A percentile compares a stretch with the other conserved stretches of the same genome.
Conservation (phyloP, 2,113 vertebrate genomes). For the Gorsachius goisagi region DNA sequence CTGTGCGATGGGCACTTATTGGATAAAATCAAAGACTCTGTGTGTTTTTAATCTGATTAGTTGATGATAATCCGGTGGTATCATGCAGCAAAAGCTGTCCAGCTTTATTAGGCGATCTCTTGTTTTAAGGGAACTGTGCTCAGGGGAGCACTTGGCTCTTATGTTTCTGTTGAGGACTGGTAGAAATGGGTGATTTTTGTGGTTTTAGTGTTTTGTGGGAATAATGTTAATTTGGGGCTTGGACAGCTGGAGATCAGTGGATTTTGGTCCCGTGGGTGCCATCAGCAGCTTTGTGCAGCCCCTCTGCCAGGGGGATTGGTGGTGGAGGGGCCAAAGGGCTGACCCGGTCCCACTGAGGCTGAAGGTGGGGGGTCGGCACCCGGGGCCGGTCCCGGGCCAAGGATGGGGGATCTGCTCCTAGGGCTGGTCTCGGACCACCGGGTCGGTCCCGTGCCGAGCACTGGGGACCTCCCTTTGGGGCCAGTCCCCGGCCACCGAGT, state of each 20-base stretch:
- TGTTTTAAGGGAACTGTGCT: neutral
- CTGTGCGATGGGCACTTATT: neutral
- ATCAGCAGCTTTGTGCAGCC: neutral
- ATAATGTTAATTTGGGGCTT: neutral
- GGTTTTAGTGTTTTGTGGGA: neutral
- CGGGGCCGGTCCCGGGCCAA: neutral
- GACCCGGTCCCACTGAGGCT: neutral
- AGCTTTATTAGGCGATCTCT: conserved; percentile 8
- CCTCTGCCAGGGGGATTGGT: neutral
- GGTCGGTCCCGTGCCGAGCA: neutral
- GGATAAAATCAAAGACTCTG: conserved; percentile 2
- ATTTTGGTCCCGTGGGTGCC: neutral
- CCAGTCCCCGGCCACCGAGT: neutral
- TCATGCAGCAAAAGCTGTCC: conserved; percentile 21
- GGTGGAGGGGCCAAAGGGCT: neutral
- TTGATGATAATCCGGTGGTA: conserved; percentile 18
- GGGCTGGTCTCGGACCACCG: neutral
- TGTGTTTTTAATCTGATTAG: conserved; percentile 42
- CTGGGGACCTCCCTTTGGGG: no score
- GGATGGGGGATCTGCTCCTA: no score
- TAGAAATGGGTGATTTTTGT: neutral
- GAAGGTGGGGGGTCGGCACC: neutral
- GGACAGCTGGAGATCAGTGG: neutral
- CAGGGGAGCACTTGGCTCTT: neutral
- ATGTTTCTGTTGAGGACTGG: neutral